Conservation (phyloP, 2,113 vertebrate species). For the Rallus limicola region DNA sequence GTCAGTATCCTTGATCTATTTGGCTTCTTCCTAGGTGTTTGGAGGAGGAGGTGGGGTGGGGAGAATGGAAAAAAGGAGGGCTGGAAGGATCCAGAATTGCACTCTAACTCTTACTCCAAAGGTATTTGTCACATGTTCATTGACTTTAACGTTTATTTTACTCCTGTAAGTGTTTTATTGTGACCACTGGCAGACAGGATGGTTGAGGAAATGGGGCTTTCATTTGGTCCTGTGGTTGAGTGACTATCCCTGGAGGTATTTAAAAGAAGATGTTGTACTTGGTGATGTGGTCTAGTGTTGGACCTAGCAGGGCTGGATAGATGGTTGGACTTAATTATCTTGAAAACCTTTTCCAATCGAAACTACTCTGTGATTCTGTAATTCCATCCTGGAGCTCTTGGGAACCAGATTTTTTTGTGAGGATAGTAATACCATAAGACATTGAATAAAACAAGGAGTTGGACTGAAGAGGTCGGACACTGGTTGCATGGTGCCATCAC, state of each 20-base stretch:
- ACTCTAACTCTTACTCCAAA: background rate
- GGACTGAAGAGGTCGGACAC: accelerated
- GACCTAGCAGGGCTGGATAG: no score
- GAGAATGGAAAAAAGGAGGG: no score
- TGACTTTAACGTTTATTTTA: background rate
- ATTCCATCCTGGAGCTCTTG: background rate
- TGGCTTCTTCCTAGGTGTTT: background rate
- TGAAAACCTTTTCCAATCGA: no score
- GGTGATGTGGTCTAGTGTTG: no score
- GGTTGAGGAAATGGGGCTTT: background rate
- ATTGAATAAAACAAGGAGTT: background rate
- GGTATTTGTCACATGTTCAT: background rate
- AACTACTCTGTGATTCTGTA: no score
- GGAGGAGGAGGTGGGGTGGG: no score
- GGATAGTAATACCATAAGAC: background rate
- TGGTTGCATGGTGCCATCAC: background rate
- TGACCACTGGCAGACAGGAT: accelerated
- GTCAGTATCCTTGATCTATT: background rate
- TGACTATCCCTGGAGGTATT: no score
- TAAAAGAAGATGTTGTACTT: no score
- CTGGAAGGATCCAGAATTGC: background rate
- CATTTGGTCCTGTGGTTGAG: background rate
- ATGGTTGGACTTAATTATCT: no score
- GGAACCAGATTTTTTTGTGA: background rate
- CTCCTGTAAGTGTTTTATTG: background rate